Base-by-base conservation (phyloP, 1,140 invertebrate genomes). In the Formica selysi region DNA sequence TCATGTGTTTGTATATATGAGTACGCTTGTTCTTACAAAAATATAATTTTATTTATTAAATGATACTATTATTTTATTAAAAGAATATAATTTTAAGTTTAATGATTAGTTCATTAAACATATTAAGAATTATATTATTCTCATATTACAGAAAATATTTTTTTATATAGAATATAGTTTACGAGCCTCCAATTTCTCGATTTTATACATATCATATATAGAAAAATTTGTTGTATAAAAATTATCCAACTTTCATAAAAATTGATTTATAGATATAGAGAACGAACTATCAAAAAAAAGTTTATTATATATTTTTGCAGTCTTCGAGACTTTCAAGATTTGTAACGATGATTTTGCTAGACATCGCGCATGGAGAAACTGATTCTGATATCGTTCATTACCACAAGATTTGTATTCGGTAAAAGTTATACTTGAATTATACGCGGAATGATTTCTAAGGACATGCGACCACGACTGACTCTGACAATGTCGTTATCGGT, bases 401-500 rank as follows among this genome's bases (percentile, higher is more conserved):
- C 5, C 36, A 73, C n/a, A 51, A 32, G 13, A 83, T 83, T n/a
- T 61, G 19, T 61, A 61, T 57, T 48, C 0, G 68, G 26, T 48
- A 83, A 83, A 83, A 83, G 68, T 83, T 83, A 83, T 83, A 83
- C 54, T 61, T 38, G 68, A 83, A 83, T 83, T 83, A 32, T 32
- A 83, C 68, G 54, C 11, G 54, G 29, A 83, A 83, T 83, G 79
- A 83, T 41, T 73, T 74, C 68, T 71, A 71, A 85, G 32, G 68
- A 62, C 71, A 48, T n/a, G 48, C 78, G 61, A 59, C 38, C 65
- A 54, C 54, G 87, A 70, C 76, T 87, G 73, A 38, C 76, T 71
- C 59, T 41, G 81, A 68, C 76, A 85, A 78, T 61, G 73, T 68
- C 61, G 71, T 87, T 80, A 86, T 86, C 62, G 88, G 76, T 76